A percentile compares a stretch with the other conserved stretches of the same genome.
These are phyloP conservation scores for Conus betulinus DNA, from an alignment of 1,140 invertebrate genomes.

Conservation along the genomic window DNA sequence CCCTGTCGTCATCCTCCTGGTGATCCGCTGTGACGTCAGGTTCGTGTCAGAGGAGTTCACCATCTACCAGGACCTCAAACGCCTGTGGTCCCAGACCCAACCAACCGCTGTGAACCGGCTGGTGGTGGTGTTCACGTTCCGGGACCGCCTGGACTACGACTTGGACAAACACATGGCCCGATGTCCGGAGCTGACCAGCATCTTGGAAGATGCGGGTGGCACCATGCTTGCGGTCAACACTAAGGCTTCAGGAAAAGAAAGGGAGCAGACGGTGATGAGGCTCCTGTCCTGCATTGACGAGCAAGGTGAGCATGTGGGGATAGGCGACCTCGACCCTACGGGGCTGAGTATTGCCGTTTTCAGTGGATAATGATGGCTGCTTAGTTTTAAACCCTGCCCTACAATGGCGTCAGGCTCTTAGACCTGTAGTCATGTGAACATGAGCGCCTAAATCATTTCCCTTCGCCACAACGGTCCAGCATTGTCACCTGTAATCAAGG, in stretches of 20 bases:
- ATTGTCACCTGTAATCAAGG: no score
- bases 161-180: neutral
- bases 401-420: no score
- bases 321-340: no score
- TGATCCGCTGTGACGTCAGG: neutral
- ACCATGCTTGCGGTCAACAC: neutral
- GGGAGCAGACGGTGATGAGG: no score
- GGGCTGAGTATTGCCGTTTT: no score
- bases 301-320: no score
- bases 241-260: neutral
- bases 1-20: neutral
- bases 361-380: no score
- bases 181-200: neutral
- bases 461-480: no score
- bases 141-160: neutral
- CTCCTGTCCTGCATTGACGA: no score
- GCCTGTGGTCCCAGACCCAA: neutral
- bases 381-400: no score
- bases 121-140: neutral
- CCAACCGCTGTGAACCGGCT: neutral
- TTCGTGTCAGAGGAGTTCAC: neutral
- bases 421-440: no score
- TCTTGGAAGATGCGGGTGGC: neutral
- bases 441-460: no score
- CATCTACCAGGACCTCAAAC: neutral